Percentiles rank a stretch among this genome's conserved stretches.
phyloP scores from a whole-genome alignment of 2,797 vertebrate species.

The Muscicapa striata region DNA sequence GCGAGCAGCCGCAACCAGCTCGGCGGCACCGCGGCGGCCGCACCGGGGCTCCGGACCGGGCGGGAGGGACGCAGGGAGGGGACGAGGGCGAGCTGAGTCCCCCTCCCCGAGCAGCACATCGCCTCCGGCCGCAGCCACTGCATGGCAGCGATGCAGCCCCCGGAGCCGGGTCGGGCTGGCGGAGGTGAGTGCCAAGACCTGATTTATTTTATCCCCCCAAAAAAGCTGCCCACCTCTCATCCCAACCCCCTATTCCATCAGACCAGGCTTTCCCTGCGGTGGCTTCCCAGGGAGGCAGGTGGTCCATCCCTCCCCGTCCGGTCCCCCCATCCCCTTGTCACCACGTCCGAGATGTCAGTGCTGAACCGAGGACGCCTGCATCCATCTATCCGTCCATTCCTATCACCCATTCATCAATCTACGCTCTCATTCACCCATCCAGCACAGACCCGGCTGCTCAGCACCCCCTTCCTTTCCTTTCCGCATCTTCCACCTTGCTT shows the following conservation, averaged over 20 bases:
- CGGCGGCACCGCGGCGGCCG: background rate
- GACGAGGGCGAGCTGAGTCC: background rate
- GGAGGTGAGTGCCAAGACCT: background rate
- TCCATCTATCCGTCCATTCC: background rate
- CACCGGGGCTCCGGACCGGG: background rate
- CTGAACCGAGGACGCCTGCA: background rate
- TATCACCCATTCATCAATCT: background rate
- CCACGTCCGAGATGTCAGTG: background rate
- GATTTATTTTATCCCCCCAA: background rate
- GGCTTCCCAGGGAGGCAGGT: background rate
- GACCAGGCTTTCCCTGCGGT: background rate
- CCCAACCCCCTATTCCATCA: background rate
- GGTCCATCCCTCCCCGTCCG: accelerated
- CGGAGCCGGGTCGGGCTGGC: background rate
- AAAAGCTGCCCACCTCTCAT: background rate
- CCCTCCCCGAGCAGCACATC: background rate
- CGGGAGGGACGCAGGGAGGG: background rate
- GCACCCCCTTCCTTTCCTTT: background rate
- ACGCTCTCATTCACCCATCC: background rate
- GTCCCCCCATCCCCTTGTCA: background rate
- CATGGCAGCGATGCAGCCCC: background rate
- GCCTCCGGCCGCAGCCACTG: background rate
- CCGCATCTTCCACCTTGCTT: background rate
- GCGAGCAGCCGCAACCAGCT: background rate
- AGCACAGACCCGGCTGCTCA: background rate